Conservation (phyloP, 2,113 vertebrate species). For the Urocynchramus pylzowi region DNA sequence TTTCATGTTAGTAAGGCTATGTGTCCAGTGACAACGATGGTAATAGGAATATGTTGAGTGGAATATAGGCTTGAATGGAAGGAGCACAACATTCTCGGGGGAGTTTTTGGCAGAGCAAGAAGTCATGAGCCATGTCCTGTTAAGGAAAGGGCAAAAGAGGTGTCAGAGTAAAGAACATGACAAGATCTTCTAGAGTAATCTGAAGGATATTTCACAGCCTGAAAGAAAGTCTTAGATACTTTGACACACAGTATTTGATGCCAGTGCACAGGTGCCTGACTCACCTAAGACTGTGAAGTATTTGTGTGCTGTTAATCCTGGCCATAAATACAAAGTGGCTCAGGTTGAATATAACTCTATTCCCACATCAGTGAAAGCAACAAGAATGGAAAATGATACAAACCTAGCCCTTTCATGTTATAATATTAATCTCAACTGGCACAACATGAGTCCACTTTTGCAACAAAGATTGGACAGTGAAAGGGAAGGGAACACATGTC, state of each 20-base stretch:
- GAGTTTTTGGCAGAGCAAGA: background rate
- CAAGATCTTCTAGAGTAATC: background rate
- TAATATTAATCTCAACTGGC: conserved; percentile 62
- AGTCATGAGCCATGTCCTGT: background rate
- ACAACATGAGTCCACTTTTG: conserved; percentile 51
- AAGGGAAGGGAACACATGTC: conserved; percentile 42
- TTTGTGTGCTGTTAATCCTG: conserved; percentile 6
- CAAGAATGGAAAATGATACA: conserved; percentile 25
- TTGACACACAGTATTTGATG: background rate
- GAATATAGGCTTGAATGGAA: background rate
- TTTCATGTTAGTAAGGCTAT: background rate
- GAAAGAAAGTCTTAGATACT: background rate
- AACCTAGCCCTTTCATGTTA: conserved; percentile 51
- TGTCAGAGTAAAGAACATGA: background rate
- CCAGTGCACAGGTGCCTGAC: background rate
- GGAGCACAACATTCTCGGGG: background rate
- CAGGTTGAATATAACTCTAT: background rate
- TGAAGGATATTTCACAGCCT: background rate
- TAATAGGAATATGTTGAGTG: background rate
- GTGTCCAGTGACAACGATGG: background rate
- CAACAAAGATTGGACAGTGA: conserved; percentile 46
- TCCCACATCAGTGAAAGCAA: conserved; percentile 27
- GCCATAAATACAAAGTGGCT: background rate
- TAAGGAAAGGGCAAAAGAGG: background rate
- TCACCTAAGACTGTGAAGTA: background rate